Percentiles rank a stretch among this genome's conserved stretches.
These are phyloP conservation scores for Melitaea athalia DNA, from an alignment of 2,888 invertebrate genomes.

Conservation along the genomic window DNA sequence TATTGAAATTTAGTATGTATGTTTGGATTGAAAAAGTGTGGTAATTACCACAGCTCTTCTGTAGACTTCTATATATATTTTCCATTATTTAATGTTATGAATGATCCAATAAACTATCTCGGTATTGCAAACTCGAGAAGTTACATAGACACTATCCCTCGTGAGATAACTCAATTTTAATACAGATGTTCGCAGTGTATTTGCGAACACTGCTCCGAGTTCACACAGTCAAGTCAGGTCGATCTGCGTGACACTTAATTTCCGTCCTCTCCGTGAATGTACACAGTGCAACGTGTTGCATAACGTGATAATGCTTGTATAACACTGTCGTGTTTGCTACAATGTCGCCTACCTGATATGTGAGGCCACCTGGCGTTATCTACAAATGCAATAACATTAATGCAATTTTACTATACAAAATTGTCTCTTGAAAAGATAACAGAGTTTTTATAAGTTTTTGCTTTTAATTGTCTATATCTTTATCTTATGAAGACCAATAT, in stretches of 20 bases:
- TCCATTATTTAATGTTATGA: not conserved
- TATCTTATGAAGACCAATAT: too few species aligned
- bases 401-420: not conserved
- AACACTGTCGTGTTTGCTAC: not conserved
- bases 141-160: not conserved
- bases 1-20: too few species aligned
- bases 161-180: slow-evolving; percentile 7
- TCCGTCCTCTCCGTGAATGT: slow-evolving; percentile 5
- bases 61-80: too few species aligned
- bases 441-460: too few species aligned
- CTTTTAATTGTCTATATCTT: too few species aligned
- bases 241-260: slow-evolving; percentile 13
- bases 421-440: not conserved
- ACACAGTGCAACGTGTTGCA: slow-evolving; percentile 6
- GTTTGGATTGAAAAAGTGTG: too few species aligned
- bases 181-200: not conserved
- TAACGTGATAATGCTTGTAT: not conserved
- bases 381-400: not conserved
- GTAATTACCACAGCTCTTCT: too few species aligned
- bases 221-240: slow-evolving; percentile 10
- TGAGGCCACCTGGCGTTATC: not conserved
- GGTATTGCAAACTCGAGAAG: not conserved
- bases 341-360: not conserved
- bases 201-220: slow-evolving; percentile 1
- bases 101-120: not conserved